Conservation (phyloP, 2,888 invertebrate genomes). For the Leptopilina drosophilae region DNA sequence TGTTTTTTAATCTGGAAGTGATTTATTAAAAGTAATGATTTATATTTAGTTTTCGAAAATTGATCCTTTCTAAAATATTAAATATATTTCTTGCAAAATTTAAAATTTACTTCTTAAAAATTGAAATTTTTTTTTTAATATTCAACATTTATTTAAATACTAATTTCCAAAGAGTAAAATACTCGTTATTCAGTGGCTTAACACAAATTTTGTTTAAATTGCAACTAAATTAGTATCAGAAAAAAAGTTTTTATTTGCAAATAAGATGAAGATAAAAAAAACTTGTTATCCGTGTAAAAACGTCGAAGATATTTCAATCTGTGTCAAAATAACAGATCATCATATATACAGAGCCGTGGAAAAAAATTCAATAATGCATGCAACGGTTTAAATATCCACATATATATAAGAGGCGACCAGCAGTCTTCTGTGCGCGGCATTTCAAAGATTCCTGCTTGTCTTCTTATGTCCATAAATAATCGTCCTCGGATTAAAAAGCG, state of each 20-base stretch:
- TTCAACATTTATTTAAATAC: too few relatives aligned
- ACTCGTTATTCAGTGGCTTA: too few relatives aligned
- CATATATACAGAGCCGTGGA: slow-evolving; percentile 64
- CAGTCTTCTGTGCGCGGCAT: slow-evolving; percentile 41
- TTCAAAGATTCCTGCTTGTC: slow-evolving; percentile 56
- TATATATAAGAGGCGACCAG: slow-evolving; percentile 54
- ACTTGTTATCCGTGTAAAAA: not conserved
- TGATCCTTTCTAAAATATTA: too few relatives aligned
- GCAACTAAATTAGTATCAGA: too few relatives aligned
- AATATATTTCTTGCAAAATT: too few relatives aligned
- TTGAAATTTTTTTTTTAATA: too few relatives aligned
- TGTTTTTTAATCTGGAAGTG: too few relatives aligned
- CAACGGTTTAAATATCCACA: slow-evolving; percentile 41
- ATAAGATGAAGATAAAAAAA: not conserved
- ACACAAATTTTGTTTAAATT: too few relatives aligned
- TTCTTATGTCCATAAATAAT: slow-evolving; percentile 73
- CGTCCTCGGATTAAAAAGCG: slow-evolving; percentile 68
- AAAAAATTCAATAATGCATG: slow-evolving; percentile 70
- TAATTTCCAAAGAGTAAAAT: too few relatives aligned
- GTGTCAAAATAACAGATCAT: slow-evolving; percentile 71
- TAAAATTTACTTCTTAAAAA: too few relatives aligned
- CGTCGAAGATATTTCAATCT: slow-evolving; percentile 42
- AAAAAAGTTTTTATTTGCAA: not conserved
- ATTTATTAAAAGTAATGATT: too few relatives aligned
- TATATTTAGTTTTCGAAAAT: too few relatives aligned